These are phyloP conservation scores for Aegotheles bennettii DNA, from an alignment of 2,113 vertebrate genomes.

Conservation along the genomic window DNA sequence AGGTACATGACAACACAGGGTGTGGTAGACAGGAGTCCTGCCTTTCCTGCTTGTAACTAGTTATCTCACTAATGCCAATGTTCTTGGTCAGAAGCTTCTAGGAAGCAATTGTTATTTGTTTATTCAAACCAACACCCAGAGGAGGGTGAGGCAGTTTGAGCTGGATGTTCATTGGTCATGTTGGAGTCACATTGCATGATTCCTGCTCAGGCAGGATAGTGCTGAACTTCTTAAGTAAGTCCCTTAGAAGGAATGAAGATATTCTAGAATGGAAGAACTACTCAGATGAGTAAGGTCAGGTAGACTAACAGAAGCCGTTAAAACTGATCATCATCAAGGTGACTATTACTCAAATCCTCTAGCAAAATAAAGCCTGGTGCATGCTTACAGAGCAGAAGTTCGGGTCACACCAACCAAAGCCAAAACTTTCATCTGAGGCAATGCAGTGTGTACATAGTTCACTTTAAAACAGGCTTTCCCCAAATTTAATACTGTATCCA, in stretches of 20 bases:
- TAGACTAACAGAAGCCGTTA: neutral
- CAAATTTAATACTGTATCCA: neutral
- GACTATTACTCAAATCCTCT: neutral
- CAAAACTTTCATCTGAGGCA: neutral
- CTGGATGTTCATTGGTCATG: neutral
- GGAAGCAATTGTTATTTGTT: neutral
- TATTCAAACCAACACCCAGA: slow-evolving; percentile 22
- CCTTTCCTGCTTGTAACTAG: neutral
- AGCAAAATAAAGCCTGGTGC: neutral
- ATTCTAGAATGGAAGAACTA: neutral
- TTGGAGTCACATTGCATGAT: neutral
- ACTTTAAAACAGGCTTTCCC: neutral
- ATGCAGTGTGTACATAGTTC: neutral
- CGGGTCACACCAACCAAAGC: neutral
- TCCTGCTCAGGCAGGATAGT: neutral
- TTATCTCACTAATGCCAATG: neutral
- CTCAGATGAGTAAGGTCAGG: neutral
- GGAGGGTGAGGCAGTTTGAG: neutral
- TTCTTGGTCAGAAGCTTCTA: neutral
- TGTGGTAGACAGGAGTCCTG: neutral
- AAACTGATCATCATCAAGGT: neutral
- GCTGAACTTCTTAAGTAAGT: neutral
- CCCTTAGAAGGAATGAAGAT: neutral
- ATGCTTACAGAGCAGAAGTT: neutral
- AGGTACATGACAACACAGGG: neutral